Evolutionary conservation across 2,113 vertebrate genomes (phyloP).

Genomic region (Mesitornis unicolor): DNA sequence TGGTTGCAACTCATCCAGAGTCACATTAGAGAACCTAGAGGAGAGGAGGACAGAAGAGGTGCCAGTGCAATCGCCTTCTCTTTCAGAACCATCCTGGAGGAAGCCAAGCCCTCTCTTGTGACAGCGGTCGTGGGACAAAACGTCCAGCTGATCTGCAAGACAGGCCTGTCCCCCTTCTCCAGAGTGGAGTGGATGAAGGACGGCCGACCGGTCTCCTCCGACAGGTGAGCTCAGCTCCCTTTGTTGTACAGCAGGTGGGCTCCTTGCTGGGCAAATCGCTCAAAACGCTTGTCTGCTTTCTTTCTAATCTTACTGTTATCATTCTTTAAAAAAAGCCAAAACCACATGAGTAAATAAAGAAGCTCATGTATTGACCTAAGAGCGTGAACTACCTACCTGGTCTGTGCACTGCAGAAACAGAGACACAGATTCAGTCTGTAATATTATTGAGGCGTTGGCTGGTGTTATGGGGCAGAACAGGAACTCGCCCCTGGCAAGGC

Average conservation of each 20-base stretch:
- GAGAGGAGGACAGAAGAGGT: not conserved
- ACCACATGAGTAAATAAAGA: not conserved
- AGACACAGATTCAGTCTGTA: not conserved
- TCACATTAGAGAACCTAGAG: not conserved
- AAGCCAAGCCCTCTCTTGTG: slow-evolving; percentile 76
- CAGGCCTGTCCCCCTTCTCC: slow-evolving; percentile 62
- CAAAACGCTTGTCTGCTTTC: not conserved
- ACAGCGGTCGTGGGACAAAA: slow-evolving; percentile 81
- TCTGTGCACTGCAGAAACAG: not conserved
- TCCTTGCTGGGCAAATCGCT: not conserved
- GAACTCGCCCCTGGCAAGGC: not conserved
- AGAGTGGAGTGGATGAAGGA: slow-evolving; percentile 86
- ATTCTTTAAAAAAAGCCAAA: not conserved
- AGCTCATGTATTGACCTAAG: not conserved
- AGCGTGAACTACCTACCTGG: not conserved
- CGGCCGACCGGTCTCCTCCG: slow-evolving; percentile 68
- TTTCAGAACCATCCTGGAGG: slow-evolving; percentile 78
- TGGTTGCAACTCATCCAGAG: not conserved
- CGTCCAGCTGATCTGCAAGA: slow-evolving; percentile 83
- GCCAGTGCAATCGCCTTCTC: not conserved
- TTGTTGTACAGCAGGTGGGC: not conserved
- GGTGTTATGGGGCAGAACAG: not conserved
- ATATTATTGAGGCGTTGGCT: not conserved
- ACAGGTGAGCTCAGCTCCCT: slow-evolving; percentile 74
- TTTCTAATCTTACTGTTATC: not conserved